Percentiles rank a stretch among this genome's conserved stretches.
phyloP scores from a whole-genome alignment of 2,113 vertebrate species.

The Vulpes lagopus region DNA sequence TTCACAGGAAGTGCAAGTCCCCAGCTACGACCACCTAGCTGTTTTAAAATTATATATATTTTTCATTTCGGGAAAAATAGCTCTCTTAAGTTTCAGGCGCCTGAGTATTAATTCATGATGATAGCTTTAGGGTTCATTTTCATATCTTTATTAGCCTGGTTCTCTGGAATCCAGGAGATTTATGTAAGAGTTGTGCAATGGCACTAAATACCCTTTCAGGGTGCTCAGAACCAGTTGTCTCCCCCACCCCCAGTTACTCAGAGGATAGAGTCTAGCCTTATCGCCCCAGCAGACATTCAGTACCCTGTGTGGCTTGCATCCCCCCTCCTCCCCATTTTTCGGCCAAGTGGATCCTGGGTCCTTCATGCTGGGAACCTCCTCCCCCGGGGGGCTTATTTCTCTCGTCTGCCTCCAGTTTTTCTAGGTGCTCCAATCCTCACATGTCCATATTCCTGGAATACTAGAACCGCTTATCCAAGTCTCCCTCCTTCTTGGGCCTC shows the following conservation, averaged over 20 bases:
- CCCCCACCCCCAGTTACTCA: not conserved
- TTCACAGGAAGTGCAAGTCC: not conserved
- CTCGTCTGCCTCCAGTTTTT: not conserved
- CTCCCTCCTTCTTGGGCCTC: not conserved
- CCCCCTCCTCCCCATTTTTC: not conserved
- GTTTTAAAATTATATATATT: not conserved
- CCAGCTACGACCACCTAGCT: not conserved
- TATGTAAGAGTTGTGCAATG: not conserved
- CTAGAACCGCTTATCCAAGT: not conserved
- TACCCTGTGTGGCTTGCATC: too few species aligned
- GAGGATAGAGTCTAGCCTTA: not conserved
- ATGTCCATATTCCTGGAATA: not conserved
- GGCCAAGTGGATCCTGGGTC: not conserved
- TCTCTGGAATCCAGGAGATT: not conserved
- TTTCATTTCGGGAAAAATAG: slow-evolving; percentile 21
- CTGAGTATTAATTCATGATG: not conserved
- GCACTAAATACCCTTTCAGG: not conserved
- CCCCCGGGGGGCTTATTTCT: not conserved
- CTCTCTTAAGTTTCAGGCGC: not conserved
- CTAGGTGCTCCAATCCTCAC: not conserved
- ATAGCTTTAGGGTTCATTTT: not conserved
- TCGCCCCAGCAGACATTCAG: not conserved
- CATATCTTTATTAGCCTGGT: not conserved
- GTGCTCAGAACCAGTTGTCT: not conserved
- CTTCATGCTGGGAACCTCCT: not conserved